Evolutionary conservation across 2,113 vertebrate genomes (phyloP), one percentile per base, ranked within the genome.

Genomic region (Parotia lawesii): DNA sequence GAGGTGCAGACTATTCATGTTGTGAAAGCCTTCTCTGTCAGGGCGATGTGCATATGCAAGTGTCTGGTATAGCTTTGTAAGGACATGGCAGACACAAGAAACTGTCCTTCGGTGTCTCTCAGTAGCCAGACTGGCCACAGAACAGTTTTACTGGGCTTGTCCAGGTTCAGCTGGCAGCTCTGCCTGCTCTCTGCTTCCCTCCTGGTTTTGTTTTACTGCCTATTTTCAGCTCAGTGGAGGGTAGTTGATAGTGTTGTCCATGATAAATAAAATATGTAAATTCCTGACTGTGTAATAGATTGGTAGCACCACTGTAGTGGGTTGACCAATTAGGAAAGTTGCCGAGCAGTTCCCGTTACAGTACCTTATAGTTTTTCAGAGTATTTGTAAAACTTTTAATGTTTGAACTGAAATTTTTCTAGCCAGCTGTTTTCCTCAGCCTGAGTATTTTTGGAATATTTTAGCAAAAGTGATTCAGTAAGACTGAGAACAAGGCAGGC

Each of bases 21-120:
- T 54, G 50, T 53, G 50, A 84, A 85, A 90, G 29, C 73, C 31
- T 45, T 53, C 74, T 78, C 38, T 79, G 0, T 40, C 6, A 5
- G 47, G 25, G 31, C 1, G 1, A n/a, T 56, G 53, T 84, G 75
- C 0, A 0, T 62, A 28, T 60, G 19, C 29, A 1, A 44, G 38
- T 76, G 71, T 50, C 40, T 74, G 19, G 5, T 25, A 13, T 4
- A 33, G 71, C 73, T 86, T 61, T 76, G 65, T 57, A 37, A 44
- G 53, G 64, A 38, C 33, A 1, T 20, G 33, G n/a, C 58, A 62
- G 33, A 17, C 27, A 29, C 24, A 65, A 44, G 62, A 66, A 64
- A 23, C 66, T 87, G 31, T 18, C 21, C 40, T 64, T 70, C 0
- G 0, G 20, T 67, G 66, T 80, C 50, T 86, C n/a, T 80, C 27